phyloP scores from a whole-genome alignment of 2,113 vertebrate genomes.

The Mesoclemmys tuberculata region DNA sequence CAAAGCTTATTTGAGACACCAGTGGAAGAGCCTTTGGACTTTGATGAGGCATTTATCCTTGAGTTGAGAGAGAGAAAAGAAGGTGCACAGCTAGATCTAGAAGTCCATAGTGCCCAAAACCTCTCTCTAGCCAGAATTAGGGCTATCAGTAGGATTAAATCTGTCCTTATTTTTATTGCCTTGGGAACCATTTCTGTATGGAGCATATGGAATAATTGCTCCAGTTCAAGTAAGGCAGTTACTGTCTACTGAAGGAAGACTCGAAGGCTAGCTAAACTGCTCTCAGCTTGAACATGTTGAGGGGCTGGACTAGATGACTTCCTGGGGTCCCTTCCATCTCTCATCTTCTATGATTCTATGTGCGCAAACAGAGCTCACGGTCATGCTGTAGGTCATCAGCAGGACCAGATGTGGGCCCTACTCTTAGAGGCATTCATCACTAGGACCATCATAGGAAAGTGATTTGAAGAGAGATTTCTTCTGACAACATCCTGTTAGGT shows the following conservation, averaged over 20 bases:
- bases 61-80: neutral
- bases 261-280: neutral
- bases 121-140: fast-evolving
- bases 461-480: neutral
- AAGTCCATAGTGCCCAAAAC: neutral
- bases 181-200: neutral
- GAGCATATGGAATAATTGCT: fast-evolving
- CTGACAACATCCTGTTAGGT: neutral
- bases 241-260: neutral
- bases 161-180: neutral
- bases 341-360: neutral
- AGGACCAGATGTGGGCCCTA: fast-evolving
- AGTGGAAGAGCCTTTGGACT: neutral
- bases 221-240: neutral
- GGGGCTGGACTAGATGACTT: no score
- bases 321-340: no score
- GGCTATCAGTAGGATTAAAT: neutral
- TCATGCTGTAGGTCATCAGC: fast-evolving
- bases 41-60: neutral
- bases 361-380: fast-evolving
- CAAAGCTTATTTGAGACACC: neutral
- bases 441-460: fast-evolving
- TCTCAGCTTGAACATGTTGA: neutral
- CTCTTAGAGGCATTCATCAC: neutral
- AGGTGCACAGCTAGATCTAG: neutral